Evolutionary conservation across 1,140 invertebrate species (phyloP).

Genomic region (Ceratina australensis): DNA sequence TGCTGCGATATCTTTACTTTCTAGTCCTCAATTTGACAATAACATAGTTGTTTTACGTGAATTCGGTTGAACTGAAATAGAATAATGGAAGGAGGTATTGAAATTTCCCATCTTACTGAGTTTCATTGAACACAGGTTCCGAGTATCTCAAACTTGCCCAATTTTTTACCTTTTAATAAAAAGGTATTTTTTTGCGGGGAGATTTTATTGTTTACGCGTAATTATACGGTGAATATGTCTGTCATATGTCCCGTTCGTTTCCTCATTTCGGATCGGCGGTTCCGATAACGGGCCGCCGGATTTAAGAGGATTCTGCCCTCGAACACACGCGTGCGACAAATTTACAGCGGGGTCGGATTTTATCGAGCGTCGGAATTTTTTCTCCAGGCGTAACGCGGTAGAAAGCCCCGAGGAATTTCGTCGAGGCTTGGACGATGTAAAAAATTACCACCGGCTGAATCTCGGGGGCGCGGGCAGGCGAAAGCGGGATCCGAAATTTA

Average conservation of each 20-base stretch:
- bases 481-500: conserved; percentile 43
- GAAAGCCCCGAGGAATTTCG: conserved; percentile 46
- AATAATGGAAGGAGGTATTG: too few species aligned
- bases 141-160: too few species aligned
- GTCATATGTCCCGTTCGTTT: too few species aligned
- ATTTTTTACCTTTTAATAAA: too few species aligned
- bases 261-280: conserved; percentile 23
- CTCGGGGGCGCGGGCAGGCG: neutral
- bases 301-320: conserved; percentile 23
- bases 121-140: too few species aligned
- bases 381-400: conserved; percentile 44
- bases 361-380: conserved; percentile 41
- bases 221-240: too few species aligned
- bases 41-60: too few species aligned
- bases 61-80: too few species aligned
- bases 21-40: too few species aligned
- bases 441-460: conserved; percentile 33
- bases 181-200: too few species aligned
- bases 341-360: conserved; percentile 35
- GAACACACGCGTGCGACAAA: conserved; percentile 30
- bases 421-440: neutral
- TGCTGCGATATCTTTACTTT: too few species aligned
- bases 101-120: too few species aligned
- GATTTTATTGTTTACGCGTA: neutral
- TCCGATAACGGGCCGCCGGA: conserved; percentile 37